Conservation (phyloP, 2,113 vertebrate genomes). For the Myotis brandtii region DNA sequence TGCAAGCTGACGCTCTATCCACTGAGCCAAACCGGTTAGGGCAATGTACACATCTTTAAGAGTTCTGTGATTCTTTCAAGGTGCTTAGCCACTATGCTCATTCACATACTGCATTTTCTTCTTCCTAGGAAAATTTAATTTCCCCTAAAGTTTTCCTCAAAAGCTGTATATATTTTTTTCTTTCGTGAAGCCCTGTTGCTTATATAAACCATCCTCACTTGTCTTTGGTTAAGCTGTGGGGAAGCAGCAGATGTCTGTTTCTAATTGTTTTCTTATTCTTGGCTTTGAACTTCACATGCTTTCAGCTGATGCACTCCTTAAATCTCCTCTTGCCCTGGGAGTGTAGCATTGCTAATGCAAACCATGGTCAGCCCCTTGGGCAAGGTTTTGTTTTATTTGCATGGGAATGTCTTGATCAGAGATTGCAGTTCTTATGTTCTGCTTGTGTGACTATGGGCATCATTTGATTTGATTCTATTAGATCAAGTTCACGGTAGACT, state of each 20-base stretch:
- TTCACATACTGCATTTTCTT: slow-evolving; percentile 42
- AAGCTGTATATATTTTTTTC: slow-evolving; percentile 60
- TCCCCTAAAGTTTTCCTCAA: slow-evolving; percentile 58
- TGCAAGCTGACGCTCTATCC: too few relatives aligned
- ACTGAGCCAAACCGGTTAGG: too few relatives aligned
- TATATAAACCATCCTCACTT: slow-evolving; percentile 76
- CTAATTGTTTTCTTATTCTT: slow-evolving; percentile 86
- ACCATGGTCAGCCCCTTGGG: slow-evolving; percentile 76
- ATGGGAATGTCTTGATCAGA: slow-evolving; percentile 81
- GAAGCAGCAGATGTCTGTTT: slow-evolving; percentile 82
- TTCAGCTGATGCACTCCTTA: slow-evolving; percentile 80
- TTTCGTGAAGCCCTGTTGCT: slow-evolving; percentile 72
- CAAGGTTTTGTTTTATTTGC: slow-evolving; percentile 84
- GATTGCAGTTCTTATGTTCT: slow-evolving; percentile 67
- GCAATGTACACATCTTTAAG: neutral
- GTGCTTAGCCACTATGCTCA: neutral
- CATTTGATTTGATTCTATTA: slow-evolving; percentile 76
- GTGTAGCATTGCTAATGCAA: slow-evolving; percentile 79
- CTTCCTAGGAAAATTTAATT: slow-evolving; percentile 61
- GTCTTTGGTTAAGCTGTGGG: slow-evolving; percentile 71
- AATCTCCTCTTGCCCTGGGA: slow-evolving; percentile 78
- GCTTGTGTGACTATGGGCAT: slow-evolving; percentile 69
- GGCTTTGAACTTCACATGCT: slow-evolving; percentile 84
- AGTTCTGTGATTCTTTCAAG: neutral
- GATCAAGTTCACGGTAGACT: slow-evolving; percentile 68